Evolutionary conservation across 2,113 vertebrate genomes (phyloP).

Genomic region (Lophotis ruficrista): DNA sequence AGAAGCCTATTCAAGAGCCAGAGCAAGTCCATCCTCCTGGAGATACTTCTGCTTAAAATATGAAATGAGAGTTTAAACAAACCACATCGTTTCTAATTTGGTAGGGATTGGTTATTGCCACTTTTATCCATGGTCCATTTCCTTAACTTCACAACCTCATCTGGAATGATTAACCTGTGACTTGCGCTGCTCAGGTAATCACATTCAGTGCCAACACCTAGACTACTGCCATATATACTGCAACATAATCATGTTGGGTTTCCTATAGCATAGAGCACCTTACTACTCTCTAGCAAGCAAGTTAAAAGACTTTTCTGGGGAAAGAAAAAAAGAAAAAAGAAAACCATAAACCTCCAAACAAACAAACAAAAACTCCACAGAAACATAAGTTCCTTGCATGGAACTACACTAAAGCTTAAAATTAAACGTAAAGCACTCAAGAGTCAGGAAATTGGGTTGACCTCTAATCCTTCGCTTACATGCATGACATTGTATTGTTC

Average conservation of each 20-base stretch:
- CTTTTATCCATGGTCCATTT: not conserved
- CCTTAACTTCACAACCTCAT: not conserved
- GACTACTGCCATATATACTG: not conserved
- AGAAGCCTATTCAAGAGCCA: not conserved
- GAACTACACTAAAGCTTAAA: not conserved
- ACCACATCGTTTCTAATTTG: not conserved
- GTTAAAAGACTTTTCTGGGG: not conserved
- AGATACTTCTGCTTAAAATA: not conserved
- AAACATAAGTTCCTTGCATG: not conserved
- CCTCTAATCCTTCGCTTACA: not conserved
- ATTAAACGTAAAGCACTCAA: not conserved
- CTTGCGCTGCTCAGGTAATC: not conserved
- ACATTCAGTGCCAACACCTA: not conserved
- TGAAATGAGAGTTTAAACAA: not conserved
- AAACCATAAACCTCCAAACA: not conserved
- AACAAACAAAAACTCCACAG: not conserved
- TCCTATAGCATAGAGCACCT: not conserved
- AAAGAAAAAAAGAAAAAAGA: not conserved
- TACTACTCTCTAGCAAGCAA: not conserved
- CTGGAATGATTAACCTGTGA: not conserved
- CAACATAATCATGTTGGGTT: not conserved
- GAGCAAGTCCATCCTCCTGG: not conserved
- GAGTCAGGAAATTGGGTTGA: not conserved
- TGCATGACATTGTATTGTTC: not conserved
- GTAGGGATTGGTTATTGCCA: not conserved